Percentiles rank a stretch among this genome's conserved stretches.
phyloP scores from a whole-genome alignment of 2,113 vertebrate genomes.

The Austrofundulus limnaeus region DNA sequence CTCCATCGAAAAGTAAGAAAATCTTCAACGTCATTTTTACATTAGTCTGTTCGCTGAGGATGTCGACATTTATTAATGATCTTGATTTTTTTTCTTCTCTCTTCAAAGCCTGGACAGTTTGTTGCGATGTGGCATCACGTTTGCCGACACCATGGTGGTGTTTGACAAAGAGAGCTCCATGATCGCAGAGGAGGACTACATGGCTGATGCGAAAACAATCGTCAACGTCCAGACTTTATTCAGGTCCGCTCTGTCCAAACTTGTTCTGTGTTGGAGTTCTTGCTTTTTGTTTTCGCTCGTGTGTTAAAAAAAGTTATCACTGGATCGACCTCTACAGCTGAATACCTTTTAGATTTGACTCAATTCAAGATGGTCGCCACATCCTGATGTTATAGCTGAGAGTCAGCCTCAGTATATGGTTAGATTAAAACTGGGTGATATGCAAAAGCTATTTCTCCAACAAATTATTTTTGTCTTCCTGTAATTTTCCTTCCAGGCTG shows the following conservation, averaged over 20 bases:
- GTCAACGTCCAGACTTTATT: slow-evolving; percentile 85
- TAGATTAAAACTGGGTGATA: no score
- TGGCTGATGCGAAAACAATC: slow-evolving; percentile 85
- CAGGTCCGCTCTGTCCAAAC: slow-evolving; percentile 64
- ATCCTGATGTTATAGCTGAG: no score
- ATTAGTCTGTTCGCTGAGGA: no score
- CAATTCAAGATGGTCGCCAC: no score
- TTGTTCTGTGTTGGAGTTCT: background rate
- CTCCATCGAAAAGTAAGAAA: slow-evolving; percentile 85
- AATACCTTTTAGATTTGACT: background rate
- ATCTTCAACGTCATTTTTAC: no score
- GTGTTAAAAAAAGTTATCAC: no score
- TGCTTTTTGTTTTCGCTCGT: background rate
- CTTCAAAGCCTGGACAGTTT: slow-evolving; percentile 80
- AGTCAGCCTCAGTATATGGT: no score
- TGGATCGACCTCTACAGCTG: no score
- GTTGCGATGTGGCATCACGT: slow-evolving; percentile 83
- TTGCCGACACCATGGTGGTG: slow-evolving; percentile 85
- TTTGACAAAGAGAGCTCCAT: slow-evolving; percentile 87
- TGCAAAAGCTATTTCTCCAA: no score
- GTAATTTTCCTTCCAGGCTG: slow-evolving; percentile 65
- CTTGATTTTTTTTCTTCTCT: background rate
- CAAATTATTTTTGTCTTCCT: no score
- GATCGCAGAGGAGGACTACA: slow-evolving; percentile 86
- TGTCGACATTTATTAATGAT: no score